Evolutionary conservation across 2,888 invertebrate species (phyloP).

Genomic region (Dioctria linearis): DNA sequence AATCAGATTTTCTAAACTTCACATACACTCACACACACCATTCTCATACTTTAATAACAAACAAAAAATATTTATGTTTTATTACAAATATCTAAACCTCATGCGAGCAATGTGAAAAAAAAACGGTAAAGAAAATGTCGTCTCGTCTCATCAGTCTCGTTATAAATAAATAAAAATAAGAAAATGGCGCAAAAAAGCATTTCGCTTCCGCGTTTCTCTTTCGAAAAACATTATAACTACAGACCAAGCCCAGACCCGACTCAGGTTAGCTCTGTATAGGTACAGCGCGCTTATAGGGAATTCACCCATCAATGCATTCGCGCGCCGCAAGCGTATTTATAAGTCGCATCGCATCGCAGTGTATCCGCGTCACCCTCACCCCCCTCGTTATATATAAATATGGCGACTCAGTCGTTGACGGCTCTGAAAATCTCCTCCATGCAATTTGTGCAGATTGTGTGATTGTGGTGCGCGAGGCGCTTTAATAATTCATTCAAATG

Average conservation of each 20-base stretch:
- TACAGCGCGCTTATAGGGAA: too few species aligned
- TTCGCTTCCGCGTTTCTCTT: slow-evolving; percentile 50
- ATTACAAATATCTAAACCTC: neutral
- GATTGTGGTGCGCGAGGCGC: slow-evolving; percentile 1
- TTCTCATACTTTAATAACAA: too few species aligned
- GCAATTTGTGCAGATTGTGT: slow-evolving; percentile 33
- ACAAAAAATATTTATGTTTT: too few species aligned
- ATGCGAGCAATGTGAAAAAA: neutral
- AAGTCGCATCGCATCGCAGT: slow-evolving; percentile 12
- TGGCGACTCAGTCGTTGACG: neutral
- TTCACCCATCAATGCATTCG: slow-evolving; percentile 8
- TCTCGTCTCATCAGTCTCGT: neutral
- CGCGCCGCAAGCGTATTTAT: slow-evolving; percentile 22
- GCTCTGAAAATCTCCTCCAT: neutral
- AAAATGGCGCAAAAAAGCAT: slow-evolving; percentile 36
- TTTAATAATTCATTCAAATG: slow-evolving; percentile 47
- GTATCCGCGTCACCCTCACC: neutral
- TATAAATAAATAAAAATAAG: neutral
- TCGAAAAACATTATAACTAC: slow-evolving; percentile 31
- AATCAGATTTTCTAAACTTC: too few species aligned
- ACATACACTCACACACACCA: too few species aligned
- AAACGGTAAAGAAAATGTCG: neutral
- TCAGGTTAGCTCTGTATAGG: neutral
- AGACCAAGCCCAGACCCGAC: neutral
- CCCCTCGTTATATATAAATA: slow-evolving; percentile 18